These are phyloP conservation scores for Lissonota sp. DNA, from an alignment of 2,888 invertebrate genomes.

Conservation along the genomic window DNA sequence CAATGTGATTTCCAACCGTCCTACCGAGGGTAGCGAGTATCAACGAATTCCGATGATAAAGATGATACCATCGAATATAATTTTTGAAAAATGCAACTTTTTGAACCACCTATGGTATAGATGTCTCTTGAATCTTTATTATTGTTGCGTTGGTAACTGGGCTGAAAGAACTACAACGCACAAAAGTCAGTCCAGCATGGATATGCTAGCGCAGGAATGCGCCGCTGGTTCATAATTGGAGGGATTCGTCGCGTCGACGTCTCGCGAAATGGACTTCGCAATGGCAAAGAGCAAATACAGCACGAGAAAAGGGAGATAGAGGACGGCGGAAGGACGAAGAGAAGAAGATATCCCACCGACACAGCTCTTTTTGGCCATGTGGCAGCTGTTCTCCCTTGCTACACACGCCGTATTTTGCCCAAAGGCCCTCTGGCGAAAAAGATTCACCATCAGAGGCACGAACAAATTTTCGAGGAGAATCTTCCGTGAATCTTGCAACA, in stretches of 20 bases:
- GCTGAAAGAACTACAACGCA: no score
- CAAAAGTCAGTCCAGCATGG: constrained; percentile 86
- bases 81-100: no score
- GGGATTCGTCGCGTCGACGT: constrained; percentile 69
- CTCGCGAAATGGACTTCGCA: constrained; percentile 33
- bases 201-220: constrained; percentile 84
- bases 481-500: no score
- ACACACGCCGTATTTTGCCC: constrained; percentile 47
- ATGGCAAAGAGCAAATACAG: constrained; percentile 14
- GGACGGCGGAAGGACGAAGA: constrained; percentile 11
- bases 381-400: constrained; percentile 43
- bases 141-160: no score
- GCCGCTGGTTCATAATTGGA: constrained; percentile 77
- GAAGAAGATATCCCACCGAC: constrained; percentile 22
- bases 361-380: constrained; percentile 38
- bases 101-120: no score
- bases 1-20: no score
- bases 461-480: not conserved
- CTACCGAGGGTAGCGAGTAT: no score
- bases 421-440: constrained; percentile 32
- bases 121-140: no score
- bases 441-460: not conserved
- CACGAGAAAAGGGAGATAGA: constrained; percentile 15
- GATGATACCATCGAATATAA: no score
- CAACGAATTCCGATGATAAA: no score